A percentile compares a stretch with the other conserved stretches of the same genome.
These are phyloP conservation scores for Zosterops hypoxanthus DNA, from an alignment of 2,113 vertebrate species.

Conservation along the genomic window DNA sequence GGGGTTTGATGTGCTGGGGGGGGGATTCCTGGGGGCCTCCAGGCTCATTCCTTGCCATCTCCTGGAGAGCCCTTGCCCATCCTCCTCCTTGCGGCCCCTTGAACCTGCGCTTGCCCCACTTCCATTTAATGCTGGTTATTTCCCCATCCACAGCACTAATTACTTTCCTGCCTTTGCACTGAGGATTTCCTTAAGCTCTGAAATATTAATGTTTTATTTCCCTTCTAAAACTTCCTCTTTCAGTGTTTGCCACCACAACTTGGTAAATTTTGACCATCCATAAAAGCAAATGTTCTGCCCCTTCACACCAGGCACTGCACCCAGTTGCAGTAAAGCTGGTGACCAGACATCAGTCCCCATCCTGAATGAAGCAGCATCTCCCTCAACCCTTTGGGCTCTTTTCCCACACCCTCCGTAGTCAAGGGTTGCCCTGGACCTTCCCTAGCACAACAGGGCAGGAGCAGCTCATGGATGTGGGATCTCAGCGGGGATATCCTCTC, in stretches of 20 bases:
- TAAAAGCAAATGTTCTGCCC: neutral
- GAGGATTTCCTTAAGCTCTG: neutral
- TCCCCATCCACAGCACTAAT: neutral
- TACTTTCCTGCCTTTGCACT: neutral
- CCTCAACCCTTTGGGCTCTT: neutral
- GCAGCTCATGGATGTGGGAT: neutral
- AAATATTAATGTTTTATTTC: conserved; percentile 16
- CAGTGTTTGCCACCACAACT: neutral
- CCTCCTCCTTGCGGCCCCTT: accelerated
- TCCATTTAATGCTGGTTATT: neutral
- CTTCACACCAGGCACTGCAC: neutral
- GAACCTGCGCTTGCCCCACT: neutral
- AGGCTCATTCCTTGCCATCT: neutral
- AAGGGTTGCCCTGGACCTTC: neutral
- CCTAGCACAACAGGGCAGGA: neutral
- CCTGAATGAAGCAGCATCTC: neutral
- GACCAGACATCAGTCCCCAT: neutral
- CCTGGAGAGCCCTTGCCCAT: neutral
- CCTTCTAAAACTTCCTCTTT: conserved; percentile 27
- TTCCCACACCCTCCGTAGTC: neutral
- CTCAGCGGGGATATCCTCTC: neutral
- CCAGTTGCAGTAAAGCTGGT: neutral
- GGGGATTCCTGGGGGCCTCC: neutral
- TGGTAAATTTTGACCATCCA: neutral
- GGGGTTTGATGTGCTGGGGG: neutral